Conservation (phyloP, 2,113 vertebrate species). For the Xyliphius kryptos region DNA sequence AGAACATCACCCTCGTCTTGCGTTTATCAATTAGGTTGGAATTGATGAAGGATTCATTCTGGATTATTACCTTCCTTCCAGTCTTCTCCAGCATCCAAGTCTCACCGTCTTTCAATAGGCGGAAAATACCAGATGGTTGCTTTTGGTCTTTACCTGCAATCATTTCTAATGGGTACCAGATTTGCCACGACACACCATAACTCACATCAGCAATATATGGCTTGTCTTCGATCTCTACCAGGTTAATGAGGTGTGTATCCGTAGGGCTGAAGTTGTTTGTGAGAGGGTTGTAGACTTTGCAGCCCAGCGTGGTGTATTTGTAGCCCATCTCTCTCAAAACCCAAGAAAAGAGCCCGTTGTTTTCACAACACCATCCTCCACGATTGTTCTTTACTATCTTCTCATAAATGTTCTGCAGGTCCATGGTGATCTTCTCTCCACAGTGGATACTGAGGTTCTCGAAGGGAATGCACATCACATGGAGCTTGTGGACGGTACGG, state of each 20-base stretch:
- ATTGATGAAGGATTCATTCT: constrained; percentile 62
- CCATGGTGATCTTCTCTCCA: neutral
- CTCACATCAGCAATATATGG: constrained; percentile 71
- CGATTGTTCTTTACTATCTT: neutral
- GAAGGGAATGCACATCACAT: neutral
- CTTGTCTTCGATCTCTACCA: constrained; percentile 59
- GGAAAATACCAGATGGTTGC: constrained; percentile 65
- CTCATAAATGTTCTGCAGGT: neutral
- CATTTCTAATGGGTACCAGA: constrained; percentile 76
- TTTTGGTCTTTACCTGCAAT: constrained; percentile 67
- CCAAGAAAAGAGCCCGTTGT: constrained; percentile 66
- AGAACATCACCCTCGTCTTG: constrained; percentile 59
- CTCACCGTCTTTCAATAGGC: constrained; percentile 57
- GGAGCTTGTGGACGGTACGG: neutral
- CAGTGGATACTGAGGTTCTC: neutral
- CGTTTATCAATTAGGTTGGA: constrained; percentile 62
- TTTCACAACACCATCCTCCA: neutral
- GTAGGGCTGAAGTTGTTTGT: constrained; percentile 26
- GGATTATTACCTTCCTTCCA: constrained; percentile 56
- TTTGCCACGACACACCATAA: constrained; percentile 70
- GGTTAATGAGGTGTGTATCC: constrained; percentile 55
- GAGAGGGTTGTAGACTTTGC: constrained; percentile 51
- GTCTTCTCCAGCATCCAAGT: constrained; percentile 75
- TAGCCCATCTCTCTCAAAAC: constrained; percentile 74
- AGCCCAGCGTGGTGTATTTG: constrained; percentile 49